Evolutionary conservation across 2,113 vertebrate species (phyloP), one percentile per base, ranked within the genome.

Genomic region (Heterotis niloticus): DNA sequence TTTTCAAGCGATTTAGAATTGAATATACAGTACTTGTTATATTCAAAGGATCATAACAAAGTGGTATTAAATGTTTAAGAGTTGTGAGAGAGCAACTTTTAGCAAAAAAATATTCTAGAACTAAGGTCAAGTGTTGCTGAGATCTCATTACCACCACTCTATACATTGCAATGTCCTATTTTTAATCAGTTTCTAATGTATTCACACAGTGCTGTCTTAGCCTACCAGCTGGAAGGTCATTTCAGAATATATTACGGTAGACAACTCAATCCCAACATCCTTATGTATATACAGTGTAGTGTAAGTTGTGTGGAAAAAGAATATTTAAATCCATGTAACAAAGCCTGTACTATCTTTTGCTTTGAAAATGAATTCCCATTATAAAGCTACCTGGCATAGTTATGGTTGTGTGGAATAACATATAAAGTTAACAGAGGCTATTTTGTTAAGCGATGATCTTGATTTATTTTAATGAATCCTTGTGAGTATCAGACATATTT

Each of bases 401-500:
- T 62, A 64, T 34, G 26, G 62, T 75, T 66, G 66, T 73, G 23
- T 68, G 64, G 52, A 56, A 57, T 78, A 78, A 69, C 68, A 68
- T 69, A 68, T 78, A 68, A 68, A 69, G 44, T 68, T 69, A 78
- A 78, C n/a, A 29, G 17, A 57, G 28, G 20, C 52, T 29, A 78
- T 68, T 68, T 44, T 66, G 34, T 66, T 77, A 66, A 34, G 51
- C n/a, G n/a, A 69, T 44, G 56, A 67, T 54, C 26, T 60, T 77
- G 44, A 66, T 77, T 69, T 70, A 70, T 78, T 78, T 56, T 69
- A 44, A 24, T 52, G 66, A 78, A 59, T 68, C 56, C 26, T 60
- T 34, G 77, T 70, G 64, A 44, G 29, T 52, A 17, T 70, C 18
- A 70, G 13, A 70, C n/a, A 69, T 70, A 69, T 59, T 78, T 65